Percentiles rank a stretch among this genome's conserved stretches.
phyloP scores from a whole-genome alignment of 2,888 invertebrate species.

The Rhimphoctona megacephalus region DNA sequence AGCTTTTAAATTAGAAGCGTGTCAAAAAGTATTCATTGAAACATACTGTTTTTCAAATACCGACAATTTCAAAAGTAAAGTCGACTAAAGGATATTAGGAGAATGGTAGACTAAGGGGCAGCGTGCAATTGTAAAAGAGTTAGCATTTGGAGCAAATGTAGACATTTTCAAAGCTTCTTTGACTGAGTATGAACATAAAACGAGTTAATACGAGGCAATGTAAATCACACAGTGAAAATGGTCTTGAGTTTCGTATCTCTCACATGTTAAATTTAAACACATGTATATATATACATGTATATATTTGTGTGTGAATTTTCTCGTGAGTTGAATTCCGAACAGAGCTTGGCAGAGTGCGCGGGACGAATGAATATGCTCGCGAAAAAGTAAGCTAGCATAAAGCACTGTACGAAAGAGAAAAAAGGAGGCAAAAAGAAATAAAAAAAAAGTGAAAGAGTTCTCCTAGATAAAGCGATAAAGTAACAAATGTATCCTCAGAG shows the following conservation, averaged over 20 bases:
- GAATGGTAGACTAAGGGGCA: background rate
- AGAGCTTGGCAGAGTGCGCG: conserved; percentile 9
- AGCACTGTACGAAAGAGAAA: conserved; percentile 28
- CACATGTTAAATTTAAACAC: background rate
- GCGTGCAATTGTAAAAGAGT: background rate
- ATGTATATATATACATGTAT: background rate
- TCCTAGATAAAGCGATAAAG: conserved; percentile 41
- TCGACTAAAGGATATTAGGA: background rate
- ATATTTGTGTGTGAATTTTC: conserved; percentile 14
- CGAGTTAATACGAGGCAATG: conserved; percentile 39
- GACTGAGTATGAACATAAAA: conserved; percentile 39
- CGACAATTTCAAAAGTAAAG: background rate
- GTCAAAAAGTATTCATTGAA: background rate
- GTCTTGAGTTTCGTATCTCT: conserved; percentile 14
- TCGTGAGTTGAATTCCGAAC: conserved; percentile 17
- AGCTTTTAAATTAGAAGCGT: background rate
- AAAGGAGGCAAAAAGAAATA: background rate
- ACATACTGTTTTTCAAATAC: background rate
- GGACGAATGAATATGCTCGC: conserved; percentile 36
- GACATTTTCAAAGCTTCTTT: conserved; percentile 29
- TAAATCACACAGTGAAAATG: conserved; percentile 41
- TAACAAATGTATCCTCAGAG: conserved; percentile 47
- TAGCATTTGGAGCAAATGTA: conserved; percentile 17
- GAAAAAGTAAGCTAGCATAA: conserved; percentile 38
- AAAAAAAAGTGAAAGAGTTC: background rate